Evolutionary conservation across 2,888 invertebrate genomes (phyloP).

Genomic region (Drosophila fulvimacula): DNA sequence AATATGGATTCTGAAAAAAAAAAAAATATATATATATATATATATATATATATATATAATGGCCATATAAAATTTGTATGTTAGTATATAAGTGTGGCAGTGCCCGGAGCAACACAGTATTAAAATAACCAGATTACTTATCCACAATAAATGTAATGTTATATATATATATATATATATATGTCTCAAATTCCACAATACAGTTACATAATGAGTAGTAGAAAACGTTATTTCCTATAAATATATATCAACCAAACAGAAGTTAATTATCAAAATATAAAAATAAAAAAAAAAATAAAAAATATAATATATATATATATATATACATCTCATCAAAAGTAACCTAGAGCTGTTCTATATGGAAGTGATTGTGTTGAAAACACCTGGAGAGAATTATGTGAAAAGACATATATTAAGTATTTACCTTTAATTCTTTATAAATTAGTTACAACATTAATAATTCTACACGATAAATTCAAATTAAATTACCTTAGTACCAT

Average conservation of each 20-base stretch:
- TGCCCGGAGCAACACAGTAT: constrained; percentile 59
- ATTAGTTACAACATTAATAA: constrained; percentile 48
- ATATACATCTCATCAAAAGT: constrained; percentile 33
- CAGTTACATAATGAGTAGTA: constrained; percentile 17
- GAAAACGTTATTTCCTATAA: constrained; percentile 35
- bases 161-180: no score
- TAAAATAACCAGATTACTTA: constrained; percentile 43
- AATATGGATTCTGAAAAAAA: constrained; percentile 15
- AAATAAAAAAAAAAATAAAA: neutral
- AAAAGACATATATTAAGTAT: constrained; percentile 74
- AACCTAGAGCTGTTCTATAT: constrained; percentile 65
- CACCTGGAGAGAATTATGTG: constrained; percentile 74
- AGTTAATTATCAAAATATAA: constrained; percentile 29
- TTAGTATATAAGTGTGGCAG: constrained; percentile 57
- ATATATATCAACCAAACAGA: constrained; percentile 24
- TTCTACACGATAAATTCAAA: constrained; percentile 41
- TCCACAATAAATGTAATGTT: constrained; percentile 18
- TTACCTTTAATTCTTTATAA: constrained; percentile 58
- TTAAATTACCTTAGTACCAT: constrained; percentile 62
- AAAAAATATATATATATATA: no score
- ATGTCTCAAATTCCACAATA: constrained; percentile 26
- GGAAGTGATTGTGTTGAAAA: constrained; percentile 78
- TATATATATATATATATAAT: no score
- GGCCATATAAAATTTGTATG: constrained; percentile 62
- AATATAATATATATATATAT: constrained; percentile 4